phyloP scores from a whole-genome alignment of 2,113 vertebrate species.

The Bostrychus sinensis region DNA sequence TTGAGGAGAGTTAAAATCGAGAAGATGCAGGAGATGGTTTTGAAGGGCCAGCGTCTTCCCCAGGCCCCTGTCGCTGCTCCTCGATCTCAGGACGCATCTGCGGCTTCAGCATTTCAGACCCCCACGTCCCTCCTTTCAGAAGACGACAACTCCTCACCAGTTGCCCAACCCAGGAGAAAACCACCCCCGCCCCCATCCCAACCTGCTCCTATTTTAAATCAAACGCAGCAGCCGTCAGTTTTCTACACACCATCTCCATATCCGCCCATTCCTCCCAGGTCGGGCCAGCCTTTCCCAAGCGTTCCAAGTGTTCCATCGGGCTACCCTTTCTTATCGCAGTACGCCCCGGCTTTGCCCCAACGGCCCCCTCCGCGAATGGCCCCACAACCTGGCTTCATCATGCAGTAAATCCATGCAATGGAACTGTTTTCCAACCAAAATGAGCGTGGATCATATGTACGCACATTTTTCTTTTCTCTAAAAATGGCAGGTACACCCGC shows the following conservation, averaged over 20 bases:
- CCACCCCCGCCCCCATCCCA: constrained; percentile 83
- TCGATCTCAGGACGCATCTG: constrained; percentile 64
- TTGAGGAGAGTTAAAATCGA: constrained; percentile 93
- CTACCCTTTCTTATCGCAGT: constrained; percentile 83
- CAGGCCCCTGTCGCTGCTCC: constrained; percentile 57
- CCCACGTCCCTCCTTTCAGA: constrained; percentile 55
- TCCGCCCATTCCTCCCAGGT: constrained; percentile 88
- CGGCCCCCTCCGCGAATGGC: constrained; percentile 85
- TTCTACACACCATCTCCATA: constrained; percentile 78
- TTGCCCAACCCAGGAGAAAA: constrained; percentile 81
- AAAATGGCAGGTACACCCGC: not conserved
- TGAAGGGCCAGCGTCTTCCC: constrained; percentile 84
- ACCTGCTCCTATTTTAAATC: constrained; percentile 73
- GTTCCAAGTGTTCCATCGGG: constrained; percentile 72
- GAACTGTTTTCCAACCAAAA: not conserved
- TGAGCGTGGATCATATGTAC: not conserved
- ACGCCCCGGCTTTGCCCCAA: constrained; percentile 87
- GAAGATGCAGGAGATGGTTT: constrained; percentile 95
- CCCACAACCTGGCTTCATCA: constrained; percentile 92
- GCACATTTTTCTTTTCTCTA: not conserved
- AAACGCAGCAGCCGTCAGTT: constrained; percentile 65
- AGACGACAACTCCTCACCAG: constrained; percentile 68
- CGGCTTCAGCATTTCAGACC: constrained; percentile 47
- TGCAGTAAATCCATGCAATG: constrained; percentile 81
- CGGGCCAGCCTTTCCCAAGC: constrained; percentile 74